Evolutionary conservation across 2,888 invertebrate genomes (phyloP), one percentile per base, ranked within the genome.

Genomic region (Ichneumoninae sp.): DNA sequence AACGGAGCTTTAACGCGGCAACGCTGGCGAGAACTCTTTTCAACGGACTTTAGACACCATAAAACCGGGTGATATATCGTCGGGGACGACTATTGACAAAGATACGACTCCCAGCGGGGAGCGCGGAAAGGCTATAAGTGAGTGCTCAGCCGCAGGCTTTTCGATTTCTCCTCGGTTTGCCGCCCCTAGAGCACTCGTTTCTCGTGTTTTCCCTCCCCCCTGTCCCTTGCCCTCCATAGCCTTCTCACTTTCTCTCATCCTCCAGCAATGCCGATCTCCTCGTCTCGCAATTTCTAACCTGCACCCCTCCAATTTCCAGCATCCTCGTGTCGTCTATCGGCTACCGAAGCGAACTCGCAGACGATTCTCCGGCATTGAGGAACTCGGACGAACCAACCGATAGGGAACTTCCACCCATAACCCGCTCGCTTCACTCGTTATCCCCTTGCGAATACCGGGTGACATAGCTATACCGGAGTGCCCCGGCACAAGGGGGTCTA

Each of bases 51-150:
- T 89, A 89, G 91, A 89, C 88, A 89, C 92, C 91, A 90, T 92
- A 92, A 92, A 92, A 87, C 89, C 90, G 87, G 75, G 90, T 92
- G 91, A 92, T 90, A 88, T 91, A 92, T 90, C 88, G 89, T 87
- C 87, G 88, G 88, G 88, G 89, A 90, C 91, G 86, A 88, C 89
- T 89, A 90, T 89, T 90, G 92, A 91, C 92, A 91, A 92, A 92
- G 92, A 91, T 92, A 92, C 90, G 90, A 87, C 85, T 90, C 92
- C 90, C 91, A 88, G 81, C 89, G 91, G 84, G 90, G 88, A 90
- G 86, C 88, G 85, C 84, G 88, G 89, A 85, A 88, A 89, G 88
- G 91, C 91, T 89, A 89, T 91, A 91, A 91, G 91, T 88, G 90
- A 91, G 90, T 89, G 89, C 86, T 85, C 88, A 88, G 89, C 89